These are phyloP conservation scores for Pseudopodoces humilis DNA, from an alignment of 2,113 vertebrate genomes.

Conservation along the genomic window DNA sequence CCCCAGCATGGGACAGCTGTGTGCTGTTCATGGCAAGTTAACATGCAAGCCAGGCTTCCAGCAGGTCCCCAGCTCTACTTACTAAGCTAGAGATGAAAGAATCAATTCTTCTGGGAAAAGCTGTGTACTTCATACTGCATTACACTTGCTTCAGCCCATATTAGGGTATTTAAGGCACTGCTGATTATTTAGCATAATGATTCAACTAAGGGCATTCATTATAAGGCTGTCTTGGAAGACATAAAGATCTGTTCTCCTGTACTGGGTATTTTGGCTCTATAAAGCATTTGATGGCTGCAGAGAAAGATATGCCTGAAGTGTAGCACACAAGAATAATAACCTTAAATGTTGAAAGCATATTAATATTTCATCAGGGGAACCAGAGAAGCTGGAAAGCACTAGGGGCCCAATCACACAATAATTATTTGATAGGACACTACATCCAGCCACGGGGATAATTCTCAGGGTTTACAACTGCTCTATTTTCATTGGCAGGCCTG, in stretches of 20 bases:
- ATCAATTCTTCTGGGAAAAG: background rate
- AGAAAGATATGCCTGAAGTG: background rate
- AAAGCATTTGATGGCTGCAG: background rate
- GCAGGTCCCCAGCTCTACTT: background rate
- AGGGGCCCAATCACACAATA: slow-evolving; percentile 58
- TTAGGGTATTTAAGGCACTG: slow-evolving; percentile 40
- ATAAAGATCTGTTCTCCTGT: slow-evolving; percentile 36
- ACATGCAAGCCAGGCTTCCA: slow-evolving; percentile 3
- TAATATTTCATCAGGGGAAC: slow-evolving; percentile 11
- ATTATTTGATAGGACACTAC: slow-evolving; percentile 57
- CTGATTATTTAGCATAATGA: slow-evolving; percentile 52
- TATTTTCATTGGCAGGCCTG: slow-evolving; percentile 49
- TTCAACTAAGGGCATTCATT: slow-evolving; percentile 41
- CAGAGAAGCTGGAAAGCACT: slow-evolving; percentile 23
- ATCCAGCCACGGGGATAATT: slow-evolving; percentile 63
- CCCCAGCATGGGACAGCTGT: background rate
- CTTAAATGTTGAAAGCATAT: slow-evolving; percentile 41
- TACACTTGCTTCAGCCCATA: background rate
- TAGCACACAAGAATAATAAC: background rate
- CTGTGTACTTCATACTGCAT: background rate
- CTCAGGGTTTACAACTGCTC: slow-evolving; percentile 56
- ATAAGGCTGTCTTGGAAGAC: slow-evolving; percentile 32
- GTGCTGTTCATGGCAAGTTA: background rate
- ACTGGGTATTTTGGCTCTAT: background rate
- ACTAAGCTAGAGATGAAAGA: slow-evolving; percentile 7